Percentiles rank a stretch among this genome's conserved stretches.
Conservation (phyloP, 2,888 invertebrate genomes). For the Argyresthia albistria region DNA sequence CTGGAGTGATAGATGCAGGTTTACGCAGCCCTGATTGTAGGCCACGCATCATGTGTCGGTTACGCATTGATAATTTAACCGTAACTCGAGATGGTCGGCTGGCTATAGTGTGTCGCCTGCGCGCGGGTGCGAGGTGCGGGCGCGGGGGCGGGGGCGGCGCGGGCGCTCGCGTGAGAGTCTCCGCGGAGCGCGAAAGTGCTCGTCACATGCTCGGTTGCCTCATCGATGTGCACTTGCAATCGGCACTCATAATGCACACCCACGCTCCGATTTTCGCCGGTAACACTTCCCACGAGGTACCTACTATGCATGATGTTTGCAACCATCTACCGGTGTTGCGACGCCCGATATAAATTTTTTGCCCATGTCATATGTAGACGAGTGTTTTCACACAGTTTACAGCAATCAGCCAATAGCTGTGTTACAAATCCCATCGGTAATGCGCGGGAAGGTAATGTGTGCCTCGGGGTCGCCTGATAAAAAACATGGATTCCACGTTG, state of each 20-base stretch:
- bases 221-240: constrained; percentile 53
- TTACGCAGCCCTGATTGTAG: neutral
- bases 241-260: constrained; percentile 27
- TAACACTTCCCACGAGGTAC: constrained; percentile 40
- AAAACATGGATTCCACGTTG: neutral
- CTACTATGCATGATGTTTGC: constrained; percentile 26
- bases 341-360: constrained; percentile 37
- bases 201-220: constrained; percentile 38
- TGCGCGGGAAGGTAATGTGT: too few relatives aligned
- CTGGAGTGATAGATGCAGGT: too few relatives aligned
- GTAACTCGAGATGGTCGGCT: neutral
- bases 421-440: constrained; percentile 13
- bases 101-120: neutral
- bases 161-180: constrained; percentile 26
- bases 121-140: too few relatives aligned
- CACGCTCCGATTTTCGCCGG: constrained; percentile 60
- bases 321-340: constrained; percentile 26
- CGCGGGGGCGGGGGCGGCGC: neutral
- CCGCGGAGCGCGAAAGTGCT: constrained; percentile 48
- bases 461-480: neutral
- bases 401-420: constrained; percentile 20
- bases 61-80: neutral
- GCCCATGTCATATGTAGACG: constrained; percentile 24
- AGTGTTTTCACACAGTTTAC: constrained; percentile 40
- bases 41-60: neutral